These are phyloP conservation scores for Macaria notata DNA, from an alignment of 2,888 invertebrate species.

Conservation along the genomic window DNA sequence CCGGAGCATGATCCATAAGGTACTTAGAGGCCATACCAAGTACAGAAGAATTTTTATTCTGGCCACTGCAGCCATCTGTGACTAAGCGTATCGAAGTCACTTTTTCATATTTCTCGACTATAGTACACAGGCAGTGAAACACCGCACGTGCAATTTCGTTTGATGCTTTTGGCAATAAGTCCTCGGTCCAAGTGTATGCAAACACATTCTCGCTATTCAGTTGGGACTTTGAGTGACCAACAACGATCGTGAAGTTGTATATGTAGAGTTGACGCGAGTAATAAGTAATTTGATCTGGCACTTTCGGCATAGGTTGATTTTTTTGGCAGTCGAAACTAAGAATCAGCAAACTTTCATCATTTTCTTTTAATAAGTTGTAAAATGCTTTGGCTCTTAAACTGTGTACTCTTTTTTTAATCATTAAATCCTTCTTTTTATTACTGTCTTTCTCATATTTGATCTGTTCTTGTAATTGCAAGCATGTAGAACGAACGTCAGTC, in stretches of 20 bases:
- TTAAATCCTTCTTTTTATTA: conserved; percentile 28
- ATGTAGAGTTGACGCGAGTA: conserved; percentile 31
- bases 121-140: conserved; percentile 15
- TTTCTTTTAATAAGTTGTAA: conserved; percentile 33
- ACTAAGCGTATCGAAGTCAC: conserved; percentile 26
- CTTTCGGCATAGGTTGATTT: conserved; percentile 28
- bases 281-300: conserved; percentile 35
- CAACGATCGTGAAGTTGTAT: conserved; percentile 21
- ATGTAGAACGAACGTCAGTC: conserved; percentile 36
- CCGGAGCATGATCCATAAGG: conserved; percentile 27
- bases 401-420: conserved; percentile 35
- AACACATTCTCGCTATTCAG: conserved; percentile 24
- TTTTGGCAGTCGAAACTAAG: conserved; percentile 34
- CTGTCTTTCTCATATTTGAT: conserved; percentile 34
- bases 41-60: conserved; percentile 33
- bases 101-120: conserved; percentile 25
- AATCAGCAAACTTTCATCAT: conserved; percentile 27
- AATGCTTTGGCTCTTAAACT: conserved; percentile 35
- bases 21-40: conserved; percentile 39
- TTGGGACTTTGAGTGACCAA: conserved; percentile 14
- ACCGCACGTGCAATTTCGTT: conserved; percentile 31
- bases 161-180: conserved; percentile 28
- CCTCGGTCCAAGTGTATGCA: conserved; percentile 31
- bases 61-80: conserved; percentile 32
- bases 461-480: conserved; percentile 29